Evolutionary conservation across 2,113 vertebrate species (phyloP), one percentile per base, ranked within the genome.

Genomic region (Ciconia stormi): DNA sequence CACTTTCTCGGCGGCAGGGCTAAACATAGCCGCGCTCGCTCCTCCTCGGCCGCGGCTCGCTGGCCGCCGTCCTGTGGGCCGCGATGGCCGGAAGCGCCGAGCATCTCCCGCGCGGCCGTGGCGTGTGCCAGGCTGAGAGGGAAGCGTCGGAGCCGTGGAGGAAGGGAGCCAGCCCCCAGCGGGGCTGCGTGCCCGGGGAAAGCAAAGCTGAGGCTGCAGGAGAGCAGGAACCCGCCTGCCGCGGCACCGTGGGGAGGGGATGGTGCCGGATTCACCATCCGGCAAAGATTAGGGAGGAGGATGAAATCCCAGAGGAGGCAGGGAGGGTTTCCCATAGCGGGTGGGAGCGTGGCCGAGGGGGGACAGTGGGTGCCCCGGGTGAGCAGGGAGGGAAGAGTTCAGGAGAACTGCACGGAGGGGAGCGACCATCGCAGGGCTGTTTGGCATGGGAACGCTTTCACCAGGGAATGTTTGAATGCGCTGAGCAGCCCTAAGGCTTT

Each of bases 101-200:
- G 83, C 80, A 17, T 1, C 61, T 47, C 82, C 70, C 2, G 10
- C 2, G 1, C 1, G 20, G 74, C 22, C 29, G 1, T 11, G 70
- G 74, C 17, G 4, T 34, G 86, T 2, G 16, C 62, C 2, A 29
- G 63, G 65, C 59, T 17, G 32, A 4, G 40, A 2, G 5, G 10
- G 59, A 40, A 21, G 47, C 2, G 1, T 0, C 1, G 6, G 38
- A 27, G 56, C 4, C 7, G 0, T 5, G 79, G 55, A 27, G 32
- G 18, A 19, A 25, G 32, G 32, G 38, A 9, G 18, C 27, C 47
- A 9, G 40, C 11, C 18, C 26, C 22, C 3, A 0, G 52, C 11
- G 0, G 4, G 2, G 44, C 59, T 11, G 25, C 7, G 3, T 0
- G 78, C 9, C 21, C 0, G 2, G 22, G 61, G n/a, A 42, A 10